Evolutionary conservation across 2,113 vertebrate genomes (phyloP).

Genomic region (Rhadina sibilatrix): DNA sequence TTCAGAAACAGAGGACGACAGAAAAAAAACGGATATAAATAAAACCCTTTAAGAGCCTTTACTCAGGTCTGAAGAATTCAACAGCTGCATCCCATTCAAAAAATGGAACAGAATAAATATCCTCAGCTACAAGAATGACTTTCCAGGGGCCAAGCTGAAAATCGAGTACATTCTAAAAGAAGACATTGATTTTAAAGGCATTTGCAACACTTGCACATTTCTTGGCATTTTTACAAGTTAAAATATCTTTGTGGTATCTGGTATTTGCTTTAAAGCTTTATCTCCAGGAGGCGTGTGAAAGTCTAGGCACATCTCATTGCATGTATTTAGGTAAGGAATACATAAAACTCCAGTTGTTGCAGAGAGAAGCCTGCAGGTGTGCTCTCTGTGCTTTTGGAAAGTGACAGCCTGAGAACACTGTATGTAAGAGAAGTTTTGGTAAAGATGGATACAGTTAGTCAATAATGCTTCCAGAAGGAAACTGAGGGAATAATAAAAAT

Average conservation of each 20-base stretch:
- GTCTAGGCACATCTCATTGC: not conserved
- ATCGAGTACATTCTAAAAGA: not conserved
- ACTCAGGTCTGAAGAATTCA: conserved; percentile 53
- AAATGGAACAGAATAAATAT: conserved; percentile 30
- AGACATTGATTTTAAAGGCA: not conserved
- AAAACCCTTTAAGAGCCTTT: conserved; percentile 26
- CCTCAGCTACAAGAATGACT: not conserved
- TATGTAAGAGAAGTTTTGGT: not conserved
- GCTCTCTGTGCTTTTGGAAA: not conserved
- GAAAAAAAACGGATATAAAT: not conserved
- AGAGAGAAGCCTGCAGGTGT: not conserved
- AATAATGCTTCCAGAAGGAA: not conserved
- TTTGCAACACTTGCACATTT: not conserved
- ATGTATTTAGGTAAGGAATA: not conserved
- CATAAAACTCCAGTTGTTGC: not conserved
- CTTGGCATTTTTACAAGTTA: not conserved
- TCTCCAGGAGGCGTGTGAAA: not conserved
- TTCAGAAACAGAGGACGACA: not conserved
- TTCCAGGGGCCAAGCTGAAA: conserved; percentile 6
- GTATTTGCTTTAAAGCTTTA: not conserved
- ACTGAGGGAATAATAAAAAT: not conserved
- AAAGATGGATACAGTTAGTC: not conserved
- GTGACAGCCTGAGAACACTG: not conserved
- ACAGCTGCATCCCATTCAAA: conserved; percentile 61
- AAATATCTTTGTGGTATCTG: not conserved